These are phyloP conservation scores for Solea solea DNA, from an alignment of 2,113 vertebrate genomes.

Conservation along the genomic window DNA sequence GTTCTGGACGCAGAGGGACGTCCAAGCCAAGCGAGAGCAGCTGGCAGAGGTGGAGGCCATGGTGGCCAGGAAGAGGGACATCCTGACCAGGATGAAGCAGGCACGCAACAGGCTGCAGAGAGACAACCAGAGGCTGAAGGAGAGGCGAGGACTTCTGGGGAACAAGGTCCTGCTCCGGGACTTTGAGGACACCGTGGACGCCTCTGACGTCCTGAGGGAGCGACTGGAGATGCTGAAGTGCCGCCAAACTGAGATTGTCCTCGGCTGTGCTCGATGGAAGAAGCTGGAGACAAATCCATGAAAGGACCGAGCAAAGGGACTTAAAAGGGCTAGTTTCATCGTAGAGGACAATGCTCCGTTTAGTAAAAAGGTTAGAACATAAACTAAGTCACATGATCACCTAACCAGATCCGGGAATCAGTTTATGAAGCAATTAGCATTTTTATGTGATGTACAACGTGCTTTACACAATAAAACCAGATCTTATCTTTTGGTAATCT, in stretches of 20 bases:
- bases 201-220: conserved; percentile 48
- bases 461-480: no score
- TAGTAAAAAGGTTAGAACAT: no score
- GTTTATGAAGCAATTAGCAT: no score
- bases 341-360: no score
- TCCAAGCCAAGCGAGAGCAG: conserved; percentile 63
- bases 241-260: conserved; percentile 55
- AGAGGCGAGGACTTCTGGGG: conserved; percentile 83
- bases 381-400: no score
- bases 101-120: conserved; percentile 69
- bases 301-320: not conserved
- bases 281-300: conserved; percentile 51
- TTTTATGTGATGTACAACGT: no score
- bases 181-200: conserved; percentile 81
- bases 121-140: conserved; percentile 76
- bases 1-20: conserved; percentile 77
- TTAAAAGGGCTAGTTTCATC: no score
- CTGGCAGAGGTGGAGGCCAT: conserved; percentile 66
- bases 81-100: conserved; percentile 79
- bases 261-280: conserved; percentile 65
- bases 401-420: no score
- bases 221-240: conserved; percentile 76
- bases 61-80: conserved; percentile 72
- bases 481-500: no score
- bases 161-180: conserved; percentile 80